These are phyloP conservation scores for Clitarchus hookeri DNA, from an alignment of 2,888 invertebrate genomes.

Conservation along the genomic window DNA sequence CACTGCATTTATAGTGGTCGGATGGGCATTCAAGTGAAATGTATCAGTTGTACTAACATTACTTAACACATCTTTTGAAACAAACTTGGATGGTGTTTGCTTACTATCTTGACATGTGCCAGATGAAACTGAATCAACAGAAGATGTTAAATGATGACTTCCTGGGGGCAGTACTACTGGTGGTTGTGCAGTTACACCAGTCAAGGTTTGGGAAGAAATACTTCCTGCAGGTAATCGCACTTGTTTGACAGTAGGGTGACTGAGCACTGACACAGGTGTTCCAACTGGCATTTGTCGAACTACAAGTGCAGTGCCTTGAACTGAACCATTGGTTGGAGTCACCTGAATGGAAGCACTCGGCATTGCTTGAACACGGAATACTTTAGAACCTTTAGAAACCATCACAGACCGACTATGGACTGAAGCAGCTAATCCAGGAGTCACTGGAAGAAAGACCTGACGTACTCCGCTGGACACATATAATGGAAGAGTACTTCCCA, in stretches of 20 bases:
- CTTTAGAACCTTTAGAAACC: constrained; percentile 41
- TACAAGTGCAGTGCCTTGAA: constrained; percentile 40
- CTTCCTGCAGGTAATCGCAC: constrained; percentile 47
- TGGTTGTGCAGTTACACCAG: constrained; percentile 54
- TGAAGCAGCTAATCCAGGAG: constrained; percentile 43
- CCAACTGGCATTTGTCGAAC: constrained; percentile 38
- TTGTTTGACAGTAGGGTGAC: constrained; percentile 42
- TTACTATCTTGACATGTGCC: neutral
- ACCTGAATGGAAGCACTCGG: constrained; percentile 44
- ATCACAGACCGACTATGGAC: constrained; percentile 44
- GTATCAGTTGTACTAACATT: neutral
- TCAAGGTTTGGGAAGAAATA: constrained; percentile 54
- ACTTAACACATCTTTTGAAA: neutral
- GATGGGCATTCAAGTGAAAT: neutral
- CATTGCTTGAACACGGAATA: constrained; percentile 48
- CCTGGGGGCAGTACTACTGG: constrained; percentile 52
- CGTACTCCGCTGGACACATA: constrained; percentile 41
- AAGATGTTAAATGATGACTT: constrained; percentile 43
- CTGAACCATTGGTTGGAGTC: constrained; percentile 33
- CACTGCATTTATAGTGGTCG: neutral
- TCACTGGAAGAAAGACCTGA: constrained; percentile 44
- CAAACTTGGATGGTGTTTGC: neutral
- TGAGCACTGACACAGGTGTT: constrained; percentile 37
- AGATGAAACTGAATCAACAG: neutral
- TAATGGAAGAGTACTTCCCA: constrained; percentile 45